These are phyloP conservation scores for Nematolebias whitei DNA, from an alignment of 2,113 vertebrate species.

Conservation along the genomic window DNA sequence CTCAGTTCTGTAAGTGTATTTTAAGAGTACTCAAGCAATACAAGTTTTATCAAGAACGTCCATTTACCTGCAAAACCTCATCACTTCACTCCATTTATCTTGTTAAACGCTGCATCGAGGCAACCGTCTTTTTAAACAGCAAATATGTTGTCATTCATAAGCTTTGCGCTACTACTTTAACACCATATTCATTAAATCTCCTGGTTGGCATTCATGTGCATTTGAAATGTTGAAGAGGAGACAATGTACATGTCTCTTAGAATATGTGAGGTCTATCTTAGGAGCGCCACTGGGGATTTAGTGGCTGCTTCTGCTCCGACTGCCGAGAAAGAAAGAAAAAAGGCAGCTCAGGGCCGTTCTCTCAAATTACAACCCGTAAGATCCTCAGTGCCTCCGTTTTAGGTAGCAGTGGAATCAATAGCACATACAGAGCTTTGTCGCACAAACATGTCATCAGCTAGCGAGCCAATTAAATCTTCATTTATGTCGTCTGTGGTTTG, in stretches of 20 bases:
- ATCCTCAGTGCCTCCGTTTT: conserved; percentile 28
- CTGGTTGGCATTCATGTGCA: neutral
- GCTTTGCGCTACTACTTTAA: neutral
- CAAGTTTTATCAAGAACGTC: neutral
- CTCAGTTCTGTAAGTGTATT: too few species aligned
- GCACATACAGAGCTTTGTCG: conserved; percentile 17
- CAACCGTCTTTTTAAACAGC: neutral
- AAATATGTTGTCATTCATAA: neutral
- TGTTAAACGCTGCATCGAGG: neutral
- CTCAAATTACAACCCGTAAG: conserved; percentile 44
- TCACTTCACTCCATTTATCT: neutral
- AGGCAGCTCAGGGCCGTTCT: conserved; percentile 2
- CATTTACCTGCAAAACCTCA: neutral
- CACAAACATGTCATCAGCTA: conserved; percentile 23
- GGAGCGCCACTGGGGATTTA: conserved; percentile 32
- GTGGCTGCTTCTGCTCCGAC: conserved; percentile 7
- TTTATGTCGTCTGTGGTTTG: conserved; percentile 14
- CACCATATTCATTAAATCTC: neutral
- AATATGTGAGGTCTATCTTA: conserved; percentile 37
- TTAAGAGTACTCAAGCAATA: too few species aligned
- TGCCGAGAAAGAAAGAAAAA: conserved; percentile 11
- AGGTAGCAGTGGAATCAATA: conserved; percentile 37
- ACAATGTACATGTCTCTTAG: neutral
- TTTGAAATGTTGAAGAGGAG: neutral
- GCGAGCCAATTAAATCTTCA: conserved; percentile 11